A percentile compares a stretch with the other conserved stretches of the same genome.
These are phyloP conservation scores for Lepus timidus DNA, from an alignment of 2,113 vertebrate genomes.

Conservation along the genomic window DNA sequence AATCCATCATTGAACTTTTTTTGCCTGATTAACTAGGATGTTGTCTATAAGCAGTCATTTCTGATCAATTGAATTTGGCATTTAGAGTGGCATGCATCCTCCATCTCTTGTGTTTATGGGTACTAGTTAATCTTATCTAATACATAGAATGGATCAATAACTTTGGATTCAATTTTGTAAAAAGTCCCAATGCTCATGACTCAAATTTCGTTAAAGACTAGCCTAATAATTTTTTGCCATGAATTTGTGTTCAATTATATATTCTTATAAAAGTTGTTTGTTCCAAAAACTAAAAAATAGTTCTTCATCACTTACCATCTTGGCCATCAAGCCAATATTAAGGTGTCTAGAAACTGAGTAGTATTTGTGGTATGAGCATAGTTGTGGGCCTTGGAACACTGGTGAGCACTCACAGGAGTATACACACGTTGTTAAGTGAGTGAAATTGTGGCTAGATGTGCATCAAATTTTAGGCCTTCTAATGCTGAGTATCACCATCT, in stretches of 20 bases:
- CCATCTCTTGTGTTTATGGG: background rate
- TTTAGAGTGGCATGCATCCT: background rate
- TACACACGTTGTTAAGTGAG: background rate
- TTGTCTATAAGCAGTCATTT: background rate
- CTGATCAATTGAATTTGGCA: background rate
- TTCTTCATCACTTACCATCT: background rate
- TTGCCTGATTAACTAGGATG: background rate
- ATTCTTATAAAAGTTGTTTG: background rate
- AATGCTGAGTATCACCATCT: background rate
- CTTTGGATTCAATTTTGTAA: background rate
- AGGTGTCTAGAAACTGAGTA: background rate
- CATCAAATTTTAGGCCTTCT: background rate
- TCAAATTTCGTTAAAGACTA: background rate
- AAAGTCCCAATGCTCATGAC: background rate
- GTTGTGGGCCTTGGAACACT: background rate
- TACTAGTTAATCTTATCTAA: background rate
- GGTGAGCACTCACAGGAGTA: background rate
- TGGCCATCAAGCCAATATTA: background rate
- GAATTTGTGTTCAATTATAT: background rate
- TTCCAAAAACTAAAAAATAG: background rate
- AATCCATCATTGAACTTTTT: background rate
- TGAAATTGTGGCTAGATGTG: background rate
- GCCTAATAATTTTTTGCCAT: background rate
- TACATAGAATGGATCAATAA: background rate
- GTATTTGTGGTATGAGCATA: background rate